phyloP scores from a whole-genome alignment of 2,888 invertebrate genomes.

The Phaonia tiefii region DNA sequence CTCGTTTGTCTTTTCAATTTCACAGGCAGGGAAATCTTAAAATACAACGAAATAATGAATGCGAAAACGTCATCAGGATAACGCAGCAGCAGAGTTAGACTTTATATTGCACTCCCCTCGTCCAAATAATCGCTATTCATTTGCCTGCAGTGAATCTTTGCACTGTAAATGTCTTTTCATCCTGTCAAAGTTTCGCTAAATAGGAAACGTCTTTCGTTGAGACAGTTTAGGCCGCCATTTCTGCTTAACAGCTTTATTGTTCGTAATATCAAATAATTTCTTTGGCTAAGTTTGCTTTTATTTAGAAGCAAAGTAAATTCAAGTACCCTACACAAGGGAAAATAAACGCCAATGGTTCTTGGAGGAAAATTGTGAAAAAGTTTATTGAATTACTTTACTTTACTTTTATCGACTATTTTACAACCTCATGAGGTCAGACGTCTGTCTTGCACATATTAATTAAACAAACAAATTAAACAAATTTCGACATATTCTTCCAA shows the following conservation, averaged over 20 bases:
- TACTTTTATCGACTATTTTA: too few relatives aligned
- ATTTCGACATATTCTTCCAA: too few relatives aligned
- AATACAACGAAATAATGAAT: conserved; percentile 37
- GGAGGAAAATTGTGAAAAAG: too few relatives aligned
- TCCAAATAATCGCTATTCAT: conserved; percentile 31
- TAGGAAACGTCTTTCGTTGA: background rate
- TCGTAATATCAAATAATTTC: conserved; percentile 31
- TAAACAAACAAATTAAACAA: too few relatives aligned
- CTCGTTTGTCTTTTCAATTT: conserved; percentile 63
- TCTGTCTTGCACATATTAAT: too few relatives aligned
- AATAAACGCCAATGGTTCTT: too few relatives aligned
- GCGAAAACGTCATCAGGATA: conserved; percentile 51
- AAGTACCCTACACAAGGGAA: conserved; percentile 1
- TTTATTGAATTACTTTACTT: too few relatives aligned
- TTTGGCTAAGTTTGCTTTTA: background rate
- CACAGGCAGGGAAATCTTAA: conserved; percentile 16
- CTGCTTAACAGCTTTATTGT: conserved; percentile 36
- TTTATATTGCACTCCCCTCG: conserved; percentile 4
- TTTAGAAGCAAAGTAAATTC: background rate
- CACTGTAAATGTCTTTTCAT: conserved; percentile 12
- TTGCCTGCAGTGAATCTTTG: conserved; percentile 17
- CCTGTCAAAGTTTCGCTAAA: conserved; percentile 32
- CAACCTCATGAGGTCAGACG: too few relatives aligned
- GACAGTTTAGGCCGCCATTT: too few relatives aligned
- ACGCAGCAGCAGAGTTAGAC: conserved; percentile 22